Conservation (phyloP, 2,113 vertebrate genomes). For the Craseonycteris thonglongyai region DNA sequence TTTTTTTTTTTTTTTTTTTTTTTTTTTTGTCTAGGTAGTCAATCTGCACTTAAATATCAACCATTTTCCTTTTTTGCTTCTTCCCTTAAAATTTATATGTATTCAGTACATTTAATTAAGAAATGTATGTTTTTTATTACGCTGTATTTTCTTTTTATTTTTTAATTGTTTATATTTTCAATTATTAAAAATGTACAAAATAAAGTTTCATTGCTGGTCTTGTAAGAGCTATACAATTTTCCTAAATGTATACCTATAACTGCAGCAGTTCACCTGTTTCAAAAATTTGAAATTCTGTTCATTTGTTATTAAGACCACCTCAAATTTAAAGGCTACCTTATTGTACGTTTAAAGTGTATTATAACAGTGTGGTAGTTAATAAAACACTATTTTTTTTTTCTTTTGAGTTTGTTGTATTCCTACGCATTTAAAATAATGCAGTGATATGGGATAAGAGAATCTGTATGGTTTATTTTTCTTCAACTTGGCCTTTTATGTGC, state of each 20-base stretch:
- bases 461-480: slow-evolving; percentile 31
- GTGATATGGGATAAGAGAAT: slow-evolving; percentile 32
- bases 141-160: slow-evolving; percentile 89
- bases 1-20: slow-evolving; percentile 82
- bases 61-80: slow-evolving; percentile 85
- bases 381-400: slow-evolving; percentile 92
- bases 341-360: slow-evolving; percentile 90
- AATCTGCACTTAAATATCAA: slow-evolving; percentile 88
- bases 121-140: slow-evolving; percentile 89
- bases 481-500: slow-evolving; percentile 12
- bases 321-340: slow-evolving; percentile 87
- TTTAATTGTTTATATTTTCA: slow-evolving; percentile 92
- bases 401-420: slow-evolving; percentile 83
- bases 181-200: slow-evolving; percentile 87
- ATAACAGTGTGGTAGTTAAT: slow-evolving; percentile 88
- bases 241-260: slow-evolving; percentile 83
- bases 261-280: slow-evolving; percentile 86
- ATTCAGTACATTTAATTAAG: slow-evolving; percentile 89
- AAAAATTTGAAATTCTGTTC: slow-evolving; percentile 85
- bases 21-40: slow-evolving; percentile 82
- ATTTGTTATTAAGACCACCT: slow-evolving; percentile 86
- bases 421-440: slow-evolving; percentile 67
- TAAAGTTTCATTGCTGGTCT: slow-evolving; percentile 86
- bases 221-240: slow-evolving; percentile 87
- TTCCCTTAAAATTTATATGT: slow-evolving; percentile 88